These are phyloP conservation scores for Aphaenogaster rudis DNA, from an alignment of 1,140 invertebrate species.

Conservation along the genomic window DNA sequence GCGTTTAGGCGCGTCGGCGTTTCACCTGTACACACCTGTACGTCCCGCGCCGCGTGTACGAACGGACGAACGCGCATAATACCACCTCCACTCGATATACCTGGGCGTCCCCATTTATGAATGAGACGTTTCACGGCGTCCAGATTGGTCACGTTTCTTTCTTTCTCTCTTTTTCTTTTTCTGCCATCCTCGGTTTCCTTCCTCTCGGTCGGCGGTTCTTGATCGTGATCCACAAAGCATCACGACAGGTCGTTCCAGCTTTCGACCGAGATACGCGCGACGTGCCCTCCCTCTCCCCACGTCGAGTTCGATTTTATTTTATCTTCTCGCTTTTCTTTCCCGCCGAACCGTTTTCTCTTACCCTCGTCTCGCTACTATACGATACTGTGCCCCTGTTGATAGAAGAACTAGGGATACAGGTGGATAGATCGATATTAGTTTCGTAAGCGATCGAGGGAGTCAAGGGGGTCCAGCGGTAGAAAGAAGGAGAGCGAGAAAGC, in stretches of 20 bases:
- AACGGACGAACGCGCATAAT: background rate
- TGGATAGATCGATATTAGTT: constrained; percentile 62
- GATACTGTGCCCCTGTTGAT: background rate
- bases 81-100: background rate
- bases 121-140: constrained; percentile 70
- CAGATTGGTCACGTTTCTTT: constrained; percentile 69
- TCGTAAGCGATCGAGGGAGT: constrained; percentile 12
- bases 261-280: constrained; percentile 29
- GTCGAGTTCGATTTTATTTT: constrained; percentile 24
- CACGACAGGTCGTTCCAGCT: constrained; percentile 18
- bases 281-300: background rate
- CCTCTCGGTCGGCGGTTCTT: background rate
- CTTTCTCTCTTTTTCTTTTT: constrained; percentile 59
- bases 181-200: constrained; percentile 41
- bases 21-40: constrained; percentile 68
- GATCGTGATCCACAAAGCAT: constrained; percentile 10
- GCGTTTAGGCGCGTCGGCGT: constrained; percentile 68
- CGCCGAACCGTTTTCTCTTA: constrained; percentile 7
- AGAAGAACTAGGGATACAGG: constrained; percentile 27
- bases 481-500: constrained; percentile 56
- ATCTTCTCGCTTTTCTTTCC: constrained; percentile 14
- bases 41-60: background rate
- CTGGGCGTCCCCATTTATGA: constrained; percentile 70
- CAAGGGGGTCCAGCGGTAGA: background rate
- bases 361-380: constrained; percentile 9